Conservation (phyloP, 2,113 vertebrate genomes). For the Coturnix japonica region DNA sequence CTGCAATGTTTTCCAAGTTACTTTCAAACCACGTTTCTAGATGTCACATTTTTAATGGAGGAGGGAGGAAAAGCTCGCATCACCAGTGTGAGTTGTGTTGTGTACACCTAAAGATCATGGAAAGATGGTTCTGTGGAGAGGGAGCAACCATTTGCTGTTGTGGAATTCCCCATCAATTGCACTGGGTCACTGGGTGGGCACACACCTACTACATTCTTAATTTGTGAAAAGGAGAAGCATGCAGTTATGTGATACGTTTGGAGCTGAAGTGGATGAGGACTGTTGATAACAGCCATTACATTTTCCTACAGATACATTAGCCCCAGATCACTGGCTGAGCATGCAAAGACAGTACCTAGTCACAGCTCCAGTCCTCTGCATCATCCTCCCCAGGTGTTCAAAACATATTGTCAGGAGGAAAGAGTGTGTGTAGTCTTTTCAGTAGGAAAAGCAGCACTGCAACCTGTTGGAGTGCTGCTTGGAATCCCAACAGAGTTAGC, state of each 20-base stretch:
- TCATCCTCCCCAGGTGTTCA: neutral
- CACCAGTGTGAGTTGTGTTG: neutral
- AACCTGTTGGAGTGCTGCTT: neutral
- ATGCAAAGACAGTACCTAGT: neutral
- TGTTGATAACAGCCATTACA: neutral
- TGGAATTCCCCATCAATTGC: neutral
- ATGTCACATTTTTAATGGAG: neutral
- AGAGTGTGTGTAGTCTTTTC: neutral
- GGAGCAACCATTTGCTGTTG: neutral
- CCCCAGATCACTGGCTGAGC: neutral
- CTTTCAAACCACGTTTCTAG: neutral
- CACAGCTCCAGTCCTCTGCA: neutral
- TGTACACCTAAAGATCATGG: neutral
- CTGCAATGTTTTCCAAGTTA: neutral
- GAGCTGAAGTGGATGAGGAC: neutral
- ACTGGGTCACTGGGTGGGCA: neutral
- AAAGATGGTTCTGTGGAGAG: neutral
- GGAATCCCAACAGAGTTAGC: neutral
- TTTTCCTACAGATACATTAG: neutral
- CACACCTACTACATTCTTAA: neutral
- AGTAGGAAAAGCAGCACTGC: neutral
- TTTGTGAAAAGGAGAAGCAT: neutral
- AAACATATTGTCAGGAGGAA: neutral
- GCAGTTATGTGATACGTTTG: neutral
- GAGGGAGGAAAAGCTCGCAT: neutral